Evolutionary conservation across 1,140 invertebrate genomes (phyloP), one percentile per base, ranked within the genome.

Genomic region (Bombus breviceps): DNA sequence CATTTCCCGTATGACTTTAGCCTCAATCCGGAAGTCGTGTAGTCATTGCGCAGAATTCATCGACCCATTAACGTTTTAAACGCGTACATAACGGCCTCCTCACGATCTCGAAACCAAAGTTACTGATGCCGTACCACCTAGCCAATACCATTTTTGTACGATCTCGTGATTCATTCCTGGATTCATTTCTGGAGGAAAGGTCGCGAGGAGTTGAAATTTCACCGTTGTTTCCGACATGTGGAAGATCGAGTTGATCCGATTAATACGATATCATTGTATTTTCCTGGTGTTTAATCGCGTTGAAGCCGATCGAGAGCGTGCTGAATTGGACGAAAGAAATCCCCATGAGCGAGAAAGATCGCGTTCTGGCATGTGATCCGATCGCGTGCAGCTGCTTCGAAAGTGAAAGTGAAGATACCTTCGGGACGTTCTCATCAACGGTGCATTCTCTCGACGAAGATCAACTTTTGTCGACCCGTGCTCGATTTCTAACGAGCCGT

Each of bases 341-440:
- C 47, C 1, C 47, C 47, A 22, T 8, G 53, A 83, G 62, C 47
- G 81, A 39, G 43, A 57, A 90, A 73, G 82, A 90, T 90, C 77
- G 83, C 78, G 64, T 73, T 78, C n/a, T 68, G 62, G 83, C 81
- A 79, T 69, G 73, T 76, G 86, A 74, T 71, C 47, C 53, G 75
- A 76, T 37, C 34, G 57, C 76, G 71, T 79, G 86, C 90, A 90
- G 89, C 86, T 90, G 90, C 74, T 43, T 86, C 83, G 83, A 91
- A 88, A 91, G 90, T 91, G 90, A 91, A 91, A 91, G 90, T 88
- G 87, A 91, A 80, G 89, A 89, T 85, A 87, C 85, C 90, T 89
- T 62, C 89, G 78, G 89, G 89, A 89, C 75, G 83, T 91, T 91
- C 87, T 91, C 87, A 91, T 91, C 85, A 80, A 62, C 81, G 80